These are phyloP conservation scores for Misgurnus mizolepis DNA, from an alignment of 2,113 vertebrate genomes.

Conservation along the genomic window DNA sequence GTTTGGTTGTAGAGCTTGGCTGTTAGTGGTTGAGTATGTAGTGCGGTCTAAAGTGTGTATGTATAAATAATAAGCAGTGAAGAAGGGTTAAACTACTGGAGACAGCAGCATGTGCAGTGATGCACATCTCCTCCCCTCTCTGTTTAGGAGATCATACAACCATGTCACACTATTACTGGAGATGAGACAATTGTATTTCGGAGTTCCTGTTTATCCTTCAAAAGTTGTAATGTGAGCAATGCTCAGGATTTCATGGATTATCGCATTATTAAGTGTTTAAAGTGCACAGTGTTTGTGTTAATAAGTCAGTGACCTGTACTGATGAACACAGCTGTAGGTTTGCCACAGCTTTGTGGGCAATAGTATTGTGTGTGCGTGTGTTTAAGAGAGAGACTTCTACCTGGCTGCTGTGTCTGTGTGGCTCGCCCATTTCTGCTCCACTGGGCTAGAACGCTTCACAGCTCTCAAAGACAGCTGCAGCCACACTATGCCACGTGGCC, in stretches of 20 bases:
- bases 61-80: constrained; percentile 17
- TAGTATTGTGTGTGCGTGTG: constrained; percentile 64
- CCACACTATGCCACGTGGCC: constrained; percentile 68
- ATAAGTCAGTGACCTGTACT: constrained; percentile 78
- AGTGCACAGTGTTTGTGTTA: constrained; percentile 59
- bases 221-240: background rate
- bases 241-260: background rate
- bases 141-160: constrained; percentile 24
- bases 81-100: constrained; percentile 4
- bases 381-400: constrained; percentile 46
- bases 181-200: background rate
- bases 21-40: constrained; percentile 12
- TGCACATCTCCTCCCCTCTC: constrained; percentile 33
- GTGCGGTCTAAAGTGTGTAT: constrained; percentile 3
- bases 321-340: constrained; percentile 76
- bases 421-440: constrained; percentile 71
- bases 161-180: background rate
- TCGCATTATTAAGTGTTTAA: constrained; percentile 39
- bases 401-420: constrained; percentile 51
- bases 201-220: background rate
- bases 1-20: constrained; percentile 7
- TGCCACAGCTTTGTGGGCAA: constrained; percentile 63
- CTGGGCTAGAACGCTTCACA: constrained; percentile 77
- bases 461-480: constrained; percentile 80
- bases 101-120: constrained; percentile 18